Percentiles rank a stretch among this genome's conserved stretches.
Conservation (phyloP, 2,113 vertebrate genomes). For the Psophia crepitans region DNA sequence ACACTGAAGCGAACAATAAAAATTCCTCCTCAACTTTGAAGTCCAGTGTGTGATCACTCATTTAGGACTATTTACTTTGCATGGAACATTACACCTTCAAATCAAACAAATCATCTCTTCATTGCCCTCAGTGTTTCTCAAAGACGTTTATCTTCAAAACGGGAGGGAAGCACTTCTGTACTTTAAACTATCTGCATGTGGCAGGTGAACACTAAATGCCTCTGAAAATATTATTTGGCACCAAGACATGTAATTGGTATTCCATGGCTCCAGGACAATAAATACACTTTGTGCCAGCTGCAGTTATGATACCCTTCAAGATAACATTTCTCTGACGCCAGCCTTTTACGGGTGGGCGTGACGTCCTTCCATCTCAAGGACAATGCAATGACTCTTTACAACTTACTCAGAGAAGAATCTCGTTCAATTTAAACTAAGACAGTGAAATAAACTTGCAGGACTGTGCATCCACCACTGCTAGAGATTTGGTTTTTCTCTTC, state of each 20-base stretch:
- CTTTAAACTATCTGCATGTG: neutral
- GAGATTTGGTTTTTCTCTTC: neutral
- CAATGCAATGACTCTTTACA: neutral
- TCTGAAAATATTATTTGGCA: accelerated
- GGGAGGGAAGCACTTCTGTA: neutral
- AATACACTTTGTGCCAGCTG: neutral
- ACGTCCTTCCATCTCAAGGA: neutral
- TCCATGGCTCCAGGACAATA: neutral
- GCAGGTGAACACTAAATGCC: neutral
- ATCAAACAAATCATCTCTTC: neutral
- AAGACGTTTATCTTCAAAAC: neutral
- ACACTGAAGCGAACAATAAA: neutral
- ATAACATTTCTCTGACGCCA: neutral
- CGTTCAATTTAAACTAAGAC: neutral
- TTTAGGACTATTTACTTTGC: neutral
- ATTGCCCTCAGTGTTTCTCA: neutral
- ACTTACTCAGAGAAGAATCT: neutral
- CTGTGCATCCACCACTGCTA: neutral
- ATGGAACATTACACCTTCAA: neutral
- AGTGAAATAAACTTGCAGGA: neutral
- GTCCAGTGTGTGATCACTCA: neutral
- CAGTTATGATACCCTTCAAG: neutral
- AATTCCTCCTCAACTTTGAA: neutral
- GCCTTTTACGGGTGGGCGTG: neutral
- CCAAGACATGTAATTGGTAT: neutral